Conservation (phyloP, 2,888 invertebrate genomes). For the Himalopsyche tibetana region DNA sequence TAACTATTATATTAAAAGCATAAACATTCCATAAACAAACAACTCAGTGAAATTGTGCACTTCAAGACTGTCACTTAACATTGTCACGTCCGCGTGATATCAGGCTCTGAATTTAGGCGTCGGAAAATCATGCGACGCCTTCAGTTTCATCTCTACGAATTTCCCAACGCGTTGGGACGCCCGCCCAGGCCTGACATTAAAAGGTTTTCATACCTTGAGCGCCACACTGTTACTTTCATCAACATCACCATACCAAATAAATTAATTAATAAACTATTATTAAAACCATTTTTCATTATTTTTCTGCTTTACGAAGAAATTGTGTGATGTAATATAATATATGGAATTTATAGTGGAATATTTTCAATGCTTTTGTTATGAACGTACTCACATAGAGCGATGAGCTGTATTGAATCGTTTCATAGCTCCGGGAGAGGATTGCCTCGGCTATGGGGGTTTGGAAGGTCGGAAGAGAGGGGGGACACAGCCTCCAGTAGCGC, state of each 20-base stretch:
- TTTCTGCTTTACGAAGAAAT: no score
- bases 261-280: no score
- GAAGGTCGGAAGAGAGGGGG: constrained; percentile 43
- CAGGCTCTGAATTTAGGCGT: constrained; percentile 16
- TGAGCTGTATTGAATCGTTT: neutral
- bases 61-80: neutral
- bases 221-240: neutral
- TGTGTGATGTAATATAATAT: no score
- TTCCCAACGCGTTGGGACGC: constrained; percentile 4
- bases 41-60: neutral
- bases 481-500: constrained; percentile 61
- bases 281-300: no score
- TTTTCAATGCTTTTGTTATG: no score
- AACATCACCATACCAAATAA: neutral
- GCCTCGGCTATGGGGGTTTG: neutral
- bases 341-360: no score
- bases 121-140: constrained; percentile 32
- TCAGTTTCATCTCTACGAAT: constrained; percentile 28
- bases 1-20: neutral
- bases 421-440: constrained; percentile 41
- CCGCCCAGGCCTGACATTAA: constrained; percentile 17
- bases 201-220: neutral
- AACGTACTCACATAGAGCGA: neutral
- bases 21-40: neutral
- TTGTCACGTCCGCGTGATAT: neutral